Evolutionary conservation across 2,113 vertebrate species (phyloP).

Genomic region (Barnardius zonarius): DNA sequence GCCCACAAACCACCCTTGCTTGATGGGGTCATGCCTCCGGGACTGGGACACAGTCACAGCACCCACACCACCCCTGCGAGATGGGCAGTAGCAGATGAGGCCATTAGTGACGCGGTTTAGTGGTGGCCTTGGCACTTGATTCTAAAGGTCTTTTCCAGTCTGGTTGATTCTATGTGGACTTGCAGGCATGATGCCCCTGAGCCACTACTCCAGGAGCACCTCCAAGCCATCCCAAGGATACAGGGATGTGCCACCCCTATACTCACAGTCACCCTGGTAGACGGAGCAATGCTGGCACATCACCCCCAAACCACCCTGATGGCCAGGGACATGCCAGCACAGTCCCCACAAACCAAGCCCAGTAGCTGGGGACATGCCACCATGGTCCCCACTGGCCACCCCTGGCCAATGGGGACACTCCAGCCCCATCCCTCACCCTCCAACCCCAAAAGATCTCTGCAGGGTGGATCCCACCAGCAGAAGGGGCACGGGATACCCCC

Average conservation of each 20-base stretch:
- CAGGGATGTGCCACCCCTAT: rapidly evolving
- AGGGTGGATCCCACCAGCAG: not conserved
- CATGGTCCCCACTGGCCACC: rapidly evolving
- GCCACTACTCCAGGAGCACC: not conserved
- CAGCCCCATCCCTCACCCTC: not conserved
- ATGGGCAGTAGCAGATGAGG: not conserved
- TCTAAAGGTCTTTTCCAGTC: not conserved
- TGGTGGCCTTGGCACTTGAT: not conserved
- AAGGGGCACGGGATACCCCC: rapidly evolving
- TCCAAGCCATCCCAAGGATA: not conserved
- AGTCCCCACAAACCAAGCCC: not conserved
- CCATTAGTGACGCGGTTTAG: not conserved
- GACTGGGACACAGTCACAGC: not conserved
- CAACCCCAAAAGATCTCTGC: not conserved
- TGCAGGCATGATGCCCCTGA: rapidly evolving
- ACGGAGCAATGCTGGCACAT: rapidly evolving
- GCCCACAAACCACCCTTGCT: not conserved
- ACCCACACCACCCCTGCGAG: not conserved
- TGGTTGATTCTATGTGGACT: not conserved
- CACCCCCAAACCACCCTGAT: not conserved
- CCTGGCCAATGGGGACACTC: not conserved
- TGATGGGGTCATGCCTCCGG: not conserved
- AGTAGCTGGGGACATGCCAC: not conserved
- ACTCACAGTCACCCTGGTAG: not conserved
- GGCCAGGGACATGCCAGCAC: not conserved